Conservation (phyloP, 2,113 vertebrate species). For the Microtus richardsoni region DNA sequence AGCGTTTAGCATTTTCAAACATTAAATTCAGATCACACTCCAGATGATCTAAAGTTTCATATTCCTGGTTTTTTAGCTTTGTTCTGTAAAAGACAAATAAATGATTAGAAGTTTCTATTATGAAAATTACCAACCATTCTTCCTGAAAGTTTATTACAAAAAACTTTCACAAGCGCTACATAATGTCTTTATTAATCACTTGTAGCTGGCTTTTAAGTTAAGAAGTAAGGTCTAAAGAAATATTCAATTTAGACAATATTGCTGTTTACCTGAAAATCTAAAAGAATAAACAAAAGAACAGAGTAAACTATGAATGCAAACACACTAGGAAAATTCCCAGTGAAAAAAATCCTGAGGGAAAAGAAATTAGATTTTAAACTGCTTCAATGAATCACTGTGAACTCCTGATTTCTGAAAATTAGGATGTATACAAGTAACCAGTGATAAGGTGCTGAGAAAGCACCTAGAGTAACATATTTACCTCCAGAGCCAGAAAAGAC, state of each 20-base stretch:
- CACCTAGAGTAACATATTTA: not conserved
- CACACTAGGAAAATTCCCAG: conserved; percentile 1
- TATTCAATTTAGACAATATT: not conserved
- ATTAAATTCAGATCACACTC: conserved; percentile 95
- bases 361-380: conserved; percentile 47
- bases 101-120: conserved; percentile 45
- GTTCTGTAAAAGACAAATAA: conserved; percentile 87
- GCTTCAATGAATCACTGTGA: conserved; percentile 14
- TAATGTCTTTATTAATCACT: not conserved
- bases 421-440: not conserved
- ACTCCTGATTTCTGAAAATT: conserved; percentile 40
- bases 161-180: conserved; percentile 10
- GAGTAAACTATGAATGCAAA: conserved; percentile 21
- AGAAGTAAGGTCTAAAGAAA: conserved; percentile 26
- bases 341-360: not conserved
- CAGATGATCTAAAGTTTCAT: conserved; percentile 95
- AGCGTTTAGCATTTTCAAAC: conserved; percentile 99
- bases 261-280: conserved; percentile 54
- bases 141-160: conserved; percentile 43
- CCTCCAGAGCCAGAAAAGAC: not conserved
- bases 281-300: not conserved
- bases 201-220: not conserved
- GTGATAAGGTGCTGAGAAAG: conserved; percentile 1
- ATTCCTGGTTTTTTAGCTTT: conserved; percentile 97
- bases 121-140: conserved; percentile 22